Percentiles rank a stretch among this genome's conserved stretches.
Evolutionary conservation across 53 echinoderm and acorn worm species (phyloP).

Genomic region (Luidia sarsii): DNA sequence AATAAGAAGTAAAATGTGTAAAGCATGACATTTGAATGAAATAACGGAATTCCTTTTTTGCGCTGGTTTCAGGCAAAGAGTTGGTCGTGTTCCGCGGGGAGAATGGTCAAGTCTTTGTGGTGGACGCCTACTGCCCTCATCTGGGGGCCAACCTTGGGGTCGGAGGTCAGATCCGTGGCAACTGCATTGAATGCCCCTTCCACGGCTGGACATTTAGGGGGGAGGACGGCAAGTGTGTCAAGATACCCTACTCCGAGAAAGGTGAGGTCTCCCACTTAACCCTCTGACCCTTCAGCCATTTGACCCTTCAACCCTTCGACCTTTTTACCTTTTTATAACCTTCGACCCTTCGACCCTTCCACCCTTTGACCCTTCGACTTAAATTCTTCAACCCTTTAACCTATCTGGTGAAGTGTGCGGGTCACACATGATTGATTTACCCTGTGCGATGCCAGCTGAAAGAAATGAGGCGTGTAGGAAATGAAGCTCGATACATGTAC

Average conservation of each 20-base stretch:
- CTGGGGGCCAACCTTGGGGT: constrained; percentile 93
- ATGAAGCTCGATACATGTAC: too few relatives aligned
- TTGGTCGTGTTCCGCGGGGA: constrained; percentile 85
- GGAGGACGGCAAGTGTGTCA: constrained; percentile 86
- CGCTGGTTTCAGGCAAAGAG: constrained; percentile 70
- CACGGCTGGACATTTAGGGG: constrained; percentile 93
- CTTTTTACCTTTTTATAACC: neutral
- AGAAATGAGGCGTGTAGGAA: too few relatives aligned
- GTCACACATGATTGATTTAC: too few relatives aligned
- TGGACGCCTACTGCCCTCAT: constrained; percentile 98
- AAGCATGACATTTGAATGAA: too few relatives aligned
- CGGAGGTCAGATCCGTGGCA: constrained; percentile 83
- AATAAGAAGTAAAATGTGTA: too few relatives aligned
- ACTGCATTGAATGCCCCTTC: constrained; percentile 92
- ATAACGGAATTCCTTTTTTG: too few relatives aligned
- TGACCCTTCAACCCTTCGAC: too few relatives aligned
- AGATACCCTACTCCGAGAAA: constrained; percentile 84
- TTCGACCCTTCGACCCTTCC: neutral
- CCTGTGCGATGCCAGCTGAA: too few relatives aligned
- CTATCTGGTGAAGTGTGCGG: too few relatives aligned
- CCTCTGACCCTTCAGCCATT: neutral
- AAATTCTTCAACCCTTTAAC: too few relatives aligned
- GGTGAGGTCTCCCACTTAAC: constrained; percentile 35
- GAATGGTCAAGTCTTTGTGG: constrained; percentile 72
- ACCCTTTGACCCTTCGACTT: neutral